A percentile compares a stretch with the other conserved stretches of the same genome.
These are phyloP conservation scores for Parnassius mnemosyne DNA, from an alignment of 2,888 invertebrate species.

Conservation along the genomic window DNA sequence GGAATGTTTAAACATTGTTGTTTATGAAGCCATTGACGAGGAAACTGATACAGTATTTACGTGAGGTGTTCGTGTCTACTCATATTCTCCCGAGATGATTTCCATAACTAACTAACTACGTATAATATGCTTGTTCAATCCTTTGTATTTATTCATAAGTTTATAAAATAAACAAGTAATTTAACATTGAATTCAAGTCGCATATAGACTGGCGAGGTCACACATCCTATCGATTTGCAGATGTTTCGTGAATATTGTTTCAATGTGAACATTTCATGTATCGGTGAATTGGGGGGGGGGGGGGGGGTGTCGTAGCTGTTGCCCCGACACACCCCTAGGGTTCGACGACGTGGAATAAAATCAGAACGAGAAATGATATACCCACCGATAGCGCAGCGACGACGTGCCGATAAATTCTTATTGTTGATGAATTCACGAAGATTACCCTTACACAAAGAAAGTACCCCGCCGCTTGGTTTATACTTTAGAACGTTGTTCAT, in stretches of 20 bases:
- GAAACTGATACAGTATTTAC: slow-evolving; percentile 74
- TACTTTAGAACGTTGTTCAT: slow-evolving; percentile 38
- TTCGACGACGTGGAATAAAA: slow-evolving; percentile 64
- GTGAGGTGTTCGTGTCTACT: slow-evolving; percentile 60
- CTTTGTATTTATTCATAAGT: no score
- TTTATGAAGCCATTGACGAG: slow-evolving; percentile 76
- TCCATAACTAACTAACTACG: slow-evolving; percentile 58
- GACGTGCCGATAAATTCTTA: slow-evolving; percentile 46
- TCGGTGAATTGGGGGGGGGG: slow-evolving; percentile 48
- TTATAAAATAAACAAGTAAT: slow-evolving; percentile 30
- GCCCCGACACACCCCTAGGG: slow-evolving; percentile 51
- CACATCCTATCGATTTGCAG: slow-evolving; percentile 56
- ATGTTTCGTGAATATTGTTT: slow-evolving; percentile 68
- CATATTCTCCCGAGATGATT: slow-evolving; percentile 71
- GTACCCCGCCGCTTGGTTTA: slow-evolving; percentile 41
- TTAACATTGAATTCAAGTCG: slow-evolving; percentile 46
- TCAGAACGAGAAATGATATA: slow-evolving; percentile 71
- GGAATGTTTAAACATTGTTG: slow-evolving; percentile 52
- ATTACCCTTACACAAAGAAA: slow-evolving; percentile 54
- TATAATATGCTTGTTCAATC: slow-evolving; percentile 49
- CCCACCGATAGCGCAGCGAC: slow-evolving; percentile 55
- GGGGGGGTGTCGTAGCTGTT: slow-evolving; percentile 58
- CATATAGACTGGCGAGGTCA: slow-evolving; percentile 54
- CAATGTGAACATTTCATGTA: slow-evolving; percentile 62
- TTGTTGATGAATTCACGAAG: slow-evolving; percentile 57